Conservation (phyloP, 2,797 vertebrate genomes). For the Graptemys geographica region DNA sequence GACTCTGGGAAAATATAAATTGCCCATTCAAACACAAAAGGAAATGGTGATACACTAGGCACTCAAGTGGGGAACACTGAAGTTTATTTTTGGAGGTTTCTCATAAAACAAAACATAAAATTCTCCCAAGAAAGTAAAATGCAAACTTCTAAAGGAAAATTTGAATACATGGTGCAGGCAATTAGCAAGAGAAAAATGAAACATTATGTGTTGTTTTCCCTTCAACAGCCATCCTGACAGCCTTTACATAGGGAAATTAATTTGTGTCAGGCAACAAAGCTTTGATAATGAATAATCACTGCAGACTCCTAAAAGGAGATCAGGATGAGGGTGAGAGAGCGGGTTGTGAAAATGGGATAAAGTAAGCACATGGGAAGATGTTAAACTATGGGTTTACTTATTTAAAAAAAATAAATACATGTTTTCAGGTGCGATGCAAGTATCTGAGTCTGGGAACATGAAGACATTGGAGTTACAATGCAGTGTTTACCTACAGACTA, state of each 20-base stretch:
- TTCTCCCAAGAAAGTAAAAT: not conserved
- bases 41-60: not conserved
- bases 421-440: not conserved
- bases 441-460: not conserved
- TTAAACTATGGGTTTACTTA: not conserved
- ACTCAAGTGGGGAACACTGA: not conserved
- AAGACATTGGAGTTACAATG: not conserved
- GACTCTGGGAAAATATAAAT: not conserved
- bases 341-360: not conserved
- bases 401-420: not conserved
- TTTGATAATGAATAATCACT: not conserved
- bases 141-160: not conserved
- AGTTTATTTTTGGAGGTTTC: not conserved
- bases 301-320: not conserved
- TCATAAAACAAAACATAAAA: not conserved
- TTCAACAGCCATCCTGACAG: not conserved
- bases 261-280: not conserved
- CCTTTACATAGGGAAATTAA: not conserved
- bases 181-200: not conserved
- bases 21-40: not conserved
- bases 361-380: not conserved
- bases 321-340: not conserved
- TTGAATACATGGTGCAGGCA: not conserved
- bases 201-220: not conserved
- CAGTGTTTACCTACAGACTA: not conserved